phyloP scores from a whole-genome alignment of 2,797 vertebrate genomes.

The Salmo trutta region DNA sequence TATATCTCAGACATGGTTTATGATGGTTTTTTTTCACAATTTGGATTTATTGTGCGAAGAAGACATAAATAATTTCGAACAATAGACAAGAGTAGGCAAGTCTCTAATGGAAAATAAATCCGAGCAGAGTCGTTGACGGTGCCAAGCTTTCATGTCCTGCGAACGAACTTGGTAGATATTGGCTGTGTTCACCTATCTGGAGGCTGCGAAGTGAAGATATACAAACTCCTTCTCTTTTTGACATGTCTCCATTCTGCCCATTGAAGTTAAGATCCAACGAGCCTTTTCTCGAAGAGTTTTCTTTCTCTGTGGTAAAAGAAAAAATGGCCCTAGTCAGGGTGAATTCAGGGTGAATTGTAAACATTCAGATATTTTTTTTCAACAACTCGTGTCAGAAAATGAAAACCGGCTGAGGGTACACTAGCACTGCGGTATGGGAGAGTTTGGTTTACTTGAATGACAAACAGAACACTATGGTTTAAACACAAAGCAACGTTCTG shows the following conservation, averaged over 20 bases:
- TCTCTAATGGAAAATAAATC: constrained; percentile 49
- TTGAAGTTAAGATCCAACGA: constrained; percentile 33
- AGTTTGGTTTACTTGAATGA: neutral
- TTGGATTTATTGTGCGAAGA: constrained; percentile 30
- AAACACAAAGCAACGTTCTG: neutral
- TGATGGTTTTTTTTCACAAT: constrained; percentile 38
- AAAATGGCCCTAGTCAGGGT: neutral
- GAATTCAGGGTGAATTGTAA: constrained; percentile 11
- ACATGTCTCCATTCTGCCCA: constrained; percentile 31
- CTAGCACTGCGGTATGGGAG: neutral
- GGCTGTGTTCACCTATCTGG: constrained; percentile 47
- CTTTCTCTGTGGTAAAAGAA: neutral
- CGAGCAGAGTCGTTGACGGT: constrained; percentile 25
- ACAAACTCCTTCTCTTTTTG: constrained; percentile 37
- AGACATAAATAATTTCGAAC: constrained; percentile 45
- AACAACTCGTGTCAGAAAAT: neutral
- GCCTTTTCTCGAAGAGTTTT: constrained; percentile 13
- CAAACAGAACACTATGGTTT: neutral
- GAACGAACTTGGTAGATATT: constrained; percentile 40
- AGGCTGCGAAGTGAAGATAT: constrained; percentile 50
- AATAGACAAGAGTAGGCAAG: constrained; percentile 55
- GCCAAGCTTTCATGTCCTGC: constrained; percentile 45
- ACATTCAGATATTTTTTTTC: neutral
- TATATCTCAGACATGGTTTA: constrained; percentile 47
- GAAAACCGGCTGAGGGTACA: neutral